A percentile compares a stretch with the other conserved stretches of the same genome.
These are phyloP conservation scores for Polypedilum pembai DNA, from an alignment of 1,140 invertebrate genomes.

Conservation along the genomic window DNA sequence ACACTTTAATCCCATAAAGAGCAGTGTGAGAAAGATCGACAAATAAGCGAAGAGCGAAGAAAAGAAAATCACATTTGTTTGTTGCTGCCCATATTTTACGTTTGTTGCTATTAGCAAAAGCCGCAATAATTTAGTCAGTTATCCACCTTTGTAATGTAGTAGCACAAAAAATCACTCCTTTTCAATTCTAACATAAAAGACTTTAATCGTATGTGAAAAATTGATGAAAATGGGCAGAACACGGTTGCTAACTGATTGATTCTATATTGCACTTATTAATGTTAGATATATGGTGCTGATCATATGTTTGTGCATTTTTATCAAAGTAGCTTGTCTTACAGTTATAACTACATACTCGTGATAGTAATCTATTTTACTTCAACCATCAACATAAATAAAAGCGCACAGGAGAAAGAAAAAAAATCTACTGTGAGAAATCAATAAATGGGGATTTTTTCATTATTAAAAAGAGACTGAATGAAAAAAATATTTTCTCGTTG, in stretches of 20 bases:
- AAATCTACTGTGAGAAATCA: conserved; percentile 17
- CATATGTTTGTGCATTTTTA: too few relatives aligned
- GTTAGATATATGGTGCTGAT: too few relatives aligned
- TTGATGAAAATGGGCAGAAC: neutral
- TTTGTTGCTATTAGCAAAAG: neutral
- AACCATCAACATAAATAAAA: neutral
- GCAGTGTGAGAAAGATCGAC: neutral
- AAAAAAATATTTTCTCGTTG: neutral
- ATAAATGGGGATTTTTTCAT: conserved; percentile 9
- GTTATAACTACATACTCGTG: neutral
- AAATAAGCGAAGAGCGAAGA: neutral
- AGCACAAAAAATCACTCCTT: neutral
- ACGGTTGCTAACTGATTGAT: neutral
- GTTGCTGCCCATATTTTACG: neutral
- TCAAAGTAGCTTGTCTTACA: neutral
- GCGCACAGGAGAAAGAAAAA: neutral
- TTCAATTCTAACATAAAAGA: neutral
- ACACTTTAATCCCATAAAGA: neutral
- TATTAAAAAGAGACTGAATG: neutral
- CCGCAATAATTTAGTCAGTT: neutral
- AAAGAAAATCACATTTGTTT: neutral
- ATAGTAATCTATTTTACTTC: neutral
- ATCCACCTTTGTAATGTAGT: neutral
- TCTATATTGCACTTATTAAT: too few relatives aligned
- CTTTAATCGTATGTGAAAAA: conserved; percentile 13